phyloP scores from a whole-genome alignment of 1,140 invertebrate genomes.

The Pseudomyrmex pallidus region DNA sequence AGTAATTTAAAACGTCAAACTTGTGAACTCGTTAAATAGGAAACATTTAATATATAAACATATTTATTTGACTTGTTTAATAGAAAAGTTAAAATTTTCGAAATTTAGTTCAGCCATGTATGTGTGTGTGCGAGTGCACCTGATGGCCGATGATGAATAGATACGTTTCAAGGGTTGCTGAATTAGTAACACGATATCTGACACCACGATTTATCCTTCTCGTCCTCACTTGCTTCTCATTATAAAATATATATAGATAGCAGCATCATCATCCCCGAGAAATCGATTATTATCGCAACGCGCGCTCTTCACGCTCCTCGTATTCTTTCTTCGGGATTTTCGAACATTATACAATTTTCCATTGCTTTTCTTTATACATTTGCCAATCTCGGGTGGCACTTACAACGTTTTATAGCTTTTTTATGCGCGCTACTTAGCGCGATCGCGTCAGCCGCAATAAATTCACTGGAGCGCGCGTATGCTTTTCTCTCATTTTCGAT shows the following conservation, averaged over 20 bases:
- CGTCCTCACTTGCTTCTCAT: slow-evolving; percentile 27
- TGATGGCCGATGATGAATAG: slow-evolving; percentile 76
- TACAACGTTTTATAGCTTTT: slow-evolving; percentile 29
- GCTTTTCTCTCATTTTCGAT: neutral
- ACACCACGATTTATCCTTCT: slow-evolving; percentile 63
- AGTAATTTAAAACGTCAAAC: no score
- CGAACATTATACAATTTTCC: neutral
- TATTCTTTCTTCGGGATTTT: slow-evolving; percentile 15
- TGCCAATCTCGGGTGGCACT: slow-evolving; percentile 23
- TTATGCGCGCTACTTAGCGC: neutral
- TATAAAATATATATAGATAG: neutral
- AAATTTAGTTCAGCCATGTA: no score
- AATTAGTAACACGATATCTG: slow-evolving; percentile 79
- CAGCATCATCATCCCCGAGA: slow-evolving; percentile 24
- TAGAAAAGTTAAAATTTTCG: slow-evolving; percentile 19
- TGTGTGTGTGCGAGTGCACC: slow-evolving; percentile 9
- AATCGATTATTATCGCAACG: slow-evolving; percentile 25
- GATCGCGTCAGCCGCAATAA: slow-evolving; percentile 3
- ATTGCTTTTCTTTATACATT: slow-evolving; percentile 39
- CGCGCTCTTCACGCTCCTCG: slow-evolving; percentile 8
- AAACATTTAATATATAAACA: no score
- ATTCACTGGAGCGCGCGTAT: neutral
- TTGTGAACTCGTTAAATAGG: no score
- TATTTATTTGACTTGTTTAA: slow-evolving; percentile 17
- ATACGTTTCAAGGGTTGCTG: slow-evolving; percentile 76